A percentile compares a stretch with the other conserved stretches of the same genome.
These are phyloP conservation scores for Tolmerus cingulatus DNA, from an alignment of 2,888 invertebrate genomes.

Conservation along the genomic window DNA sequence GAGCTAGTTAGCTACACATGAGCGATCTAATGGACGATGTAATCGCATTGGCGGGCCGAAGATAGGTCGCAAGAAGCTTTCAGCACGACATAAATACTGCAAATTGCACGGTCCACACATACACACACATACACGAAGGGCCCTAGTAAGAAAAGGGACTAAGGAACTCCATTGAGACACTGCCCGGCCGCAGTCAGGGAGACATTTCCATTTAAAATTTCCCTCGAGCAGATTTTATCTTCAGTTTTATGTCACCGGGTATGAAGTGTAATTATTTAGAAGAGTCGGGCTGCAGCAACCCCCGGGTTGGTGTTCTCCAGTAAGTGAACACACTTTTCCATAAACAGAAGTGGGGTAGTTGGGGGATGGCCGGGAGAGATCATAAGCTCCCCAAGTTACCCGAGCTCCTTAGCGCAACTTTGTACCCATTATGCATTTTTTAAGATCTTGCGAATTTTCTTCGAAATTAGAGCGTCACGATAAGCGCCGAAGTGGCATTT, in stretches of 20 bases:
- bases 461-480: slow-evolving; percentile 7
- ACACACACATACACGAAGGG: neutral
- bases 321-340: slow-evolving; percentile 19
- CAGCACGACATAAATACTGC: slow-evolving; percentile 44
- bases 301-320: neutral
- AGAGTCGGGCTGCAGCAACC: neutral
- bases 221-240: slow-evolving; percentile 18
- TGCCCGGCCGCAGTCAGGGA: neutral
- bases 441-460: slow-evolving; percentile 26
- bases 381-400: neutral
- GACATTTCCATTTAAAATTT: slow-evolving; percentile 26
- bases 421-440: slow-evolving; percentile 22
- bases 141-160: neutral
- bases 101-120: neutral
- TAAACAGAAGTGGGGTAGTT: neutral
- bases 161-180: neutral
- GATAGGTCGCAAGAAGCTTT: slow-evolving; percentile 35
- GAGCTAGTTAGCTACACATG: slow-evolving; percentile 45
- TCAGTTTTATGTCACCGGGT: slow-evolving; percentile 22
- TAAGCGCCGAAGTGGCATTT: slow-evolving; percentile 17
- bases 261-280: slow-evolving; percentile 25
- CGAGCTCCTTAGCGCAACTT: neutral
- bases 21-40: slow-evolving; percentile 45
- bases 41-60: slow-evolving; percentile 43
- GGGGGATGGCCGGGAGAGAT: neutral